Conservation (phyloP, 2,888 invertebrate genomes). For the Blomia tropicalis region DNA sequence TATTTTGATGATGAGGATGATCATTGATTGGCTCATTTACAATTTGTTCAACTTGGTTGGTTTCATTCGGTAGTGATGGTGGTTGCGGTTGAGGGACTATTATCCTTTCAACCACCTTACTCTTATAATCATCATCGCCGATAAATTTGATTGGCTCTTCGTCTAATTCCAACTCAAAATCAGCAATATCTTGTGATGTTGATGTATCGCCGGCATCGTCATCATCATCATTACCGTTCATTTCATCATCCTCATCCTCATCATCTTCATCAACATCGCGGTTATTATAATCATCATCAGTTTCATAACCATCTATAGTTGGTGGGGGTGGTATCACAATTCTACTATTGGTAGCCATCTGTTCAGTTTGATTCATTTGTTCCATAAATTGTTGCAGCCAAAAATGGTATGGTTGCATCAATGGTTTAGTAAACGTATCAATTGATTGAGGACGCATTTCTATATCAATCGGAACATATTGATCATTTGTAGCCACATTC, state of each 20-base stretch:
- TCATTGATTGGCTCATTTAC: background rate
- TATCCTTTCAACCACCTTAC: background rate
- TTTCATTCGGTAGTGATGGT: background rate
- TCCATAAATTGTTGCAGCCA: constrained; percentile 13
- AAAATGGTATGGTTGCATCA: background rate
- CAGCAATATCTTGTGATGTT: constrained; percentile 30
- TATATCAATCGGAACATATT: background rate
- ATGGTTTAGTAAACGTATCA: background rate
- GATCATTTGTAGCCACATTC: background rate
- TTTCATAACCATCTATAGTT: background rate
- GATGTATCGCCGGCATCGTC: constrained; percentile 28
- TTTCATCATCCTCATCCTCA: background rate
- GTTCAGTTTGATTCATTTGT: background rate
- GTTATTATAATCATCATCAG: background rate
- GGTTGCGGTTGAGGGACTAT: background rate
- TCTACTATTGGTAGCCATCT: background rate
- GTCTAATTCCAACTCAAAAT: constrained; percentile 28
- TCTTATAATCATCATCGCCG: constrained; percentile 1
- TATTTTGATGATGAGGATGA: background rate
- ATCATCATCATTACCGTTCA: constrained; percentile 1
- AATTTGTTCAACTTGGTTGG: background rate
- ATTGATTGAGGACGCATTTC: background rate
- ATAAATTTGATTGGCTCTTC: constrained; percentile 25
- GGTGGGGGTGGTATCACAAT: background rate
- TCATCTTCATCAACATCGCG: background rate